phyloP scores from a whole-genome alignment of 2,113 vertebrate genomes.

The Elgaria multicarinata region DNA sequence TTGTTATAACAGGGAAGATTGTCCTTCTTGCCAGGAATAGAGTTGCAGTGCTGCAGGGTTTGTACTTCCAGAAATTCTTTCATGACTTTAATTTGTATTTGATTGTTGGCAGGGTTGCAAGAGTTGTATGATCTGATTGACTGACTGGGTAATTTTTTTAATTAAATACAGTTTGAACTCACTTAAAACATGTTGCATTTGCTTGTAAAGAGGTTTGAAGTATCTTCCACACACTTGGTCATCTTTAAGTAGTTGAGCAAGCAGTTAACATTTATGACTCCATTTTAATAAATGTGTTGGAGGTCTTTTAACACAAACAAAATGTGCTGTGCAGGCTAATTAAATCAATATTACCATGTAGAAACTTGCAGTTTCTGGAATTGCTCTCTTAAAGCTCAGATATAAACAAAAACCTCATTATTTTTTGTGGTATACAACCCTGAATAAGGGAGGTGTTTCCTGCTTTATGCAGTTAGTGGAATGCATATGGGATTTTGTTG shows the following conservation, averaged over 20 bases:
- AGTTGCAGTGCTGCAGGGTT: conserved; percentile 26
- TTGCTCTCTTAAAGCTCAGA: conserved; percentile 66
- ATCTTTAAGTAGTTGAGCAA: conserved; percentile 29
- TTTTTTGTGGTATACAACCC: conserved; percentile 55
- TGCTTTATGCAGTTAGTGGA: conserved; percentile 61
- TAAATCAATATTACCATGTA: conserved; percentile 64
- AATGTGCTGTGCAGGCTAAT: conserved; percentile 55
- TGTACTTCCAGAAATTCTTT: conserved; percentile 63
- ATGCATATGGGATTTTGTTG: conserved; percentile 63
- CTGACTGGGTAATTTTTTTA: conserved; percentile 48
- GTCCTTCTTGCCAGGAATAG: conserved; percentile 40
- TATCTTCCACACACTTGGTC: conserved; percentile 38
- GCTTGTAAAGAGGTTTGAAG: conserved; percentile 37
- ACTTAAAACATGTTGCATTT: conserved; percentile 41
- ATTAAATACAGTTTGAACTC: conserved; percentile 47
- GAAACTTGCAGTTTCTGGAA: conserved; percentile 69
- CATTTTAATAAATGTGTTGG: conserved; percentile 48
- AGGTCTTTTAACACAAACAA: conserved; percentile 46
- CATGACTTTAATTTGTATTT: conserved; percentile 57
- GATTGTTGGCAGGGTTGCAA: conserved; percentile 60
- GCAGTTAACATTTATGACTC: conserved; percentile 43
- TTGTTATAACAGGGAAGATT: conserved; percentile 37
- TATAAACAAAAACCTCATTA: conserved; percentile 68
- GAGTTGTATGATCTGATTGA: conserved; percentile 39
- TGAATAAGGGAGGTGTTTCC: conserved; percentile 58